Evolutionary conservation across 1,140 invertebrate species (phyloP).

Genomic region (Cephus cinctus): DNA sequence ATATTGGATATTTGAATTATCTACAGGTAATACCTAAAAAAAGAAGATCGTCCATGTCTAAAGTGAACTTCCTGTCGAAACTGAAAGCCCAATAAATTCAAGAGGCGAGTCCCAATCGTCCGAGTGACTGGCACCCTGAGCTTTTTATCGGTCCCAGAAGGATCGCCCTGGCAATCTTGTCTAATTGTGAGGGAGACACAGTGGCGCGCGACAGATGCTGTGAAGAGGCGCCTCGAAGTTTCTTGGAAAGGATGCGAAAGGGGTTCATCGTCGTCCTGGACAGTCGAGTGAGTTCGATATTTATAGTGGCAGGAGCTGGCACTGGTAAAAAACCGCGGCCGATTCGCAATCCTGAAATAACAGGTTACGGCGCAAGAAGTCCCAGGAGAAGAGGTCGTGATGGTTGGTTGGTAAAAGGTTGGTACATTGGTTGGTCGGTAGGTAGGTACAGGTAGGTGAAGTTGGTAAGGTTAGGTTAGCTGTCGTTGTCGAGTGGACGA

Average conservation of each 20-base stretch:
- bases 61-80: too few relatives aligned
- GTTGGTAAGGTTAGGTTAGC: constrained; percentile 12
- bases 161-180: constrained; percentile 23
- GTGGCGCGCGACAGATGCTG: constrained; percentile 38
- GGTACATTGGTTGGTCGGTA: too few relatives aligned
- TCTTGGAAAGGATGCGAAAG: constrained; percentile 30
- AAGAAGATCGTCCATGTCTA: too few relatives aligned
- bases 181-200: constrained; percentile 31
- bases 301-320: constrained; percentile 38
- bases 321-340: constrained; percentile 37
- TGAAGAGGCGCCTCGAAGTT: constrained; percentile 32
- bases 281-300: constrained; percentile 31
- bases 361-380: constrained; percentile 40
- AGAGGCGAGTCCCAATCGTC: constrained; percentile 5
- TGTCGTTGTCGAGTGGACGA: constrained; percentile 15
- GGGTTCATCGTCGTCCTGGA: constrained; percentile 16
- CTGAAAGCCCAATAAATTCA: too few relatives aligned
- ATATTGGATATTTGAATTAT: too few relatives aligned
- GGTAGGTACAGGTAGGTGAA: too few relatives aligned
- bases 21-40: too few relatives aligned
- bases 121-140: too few relatives aligned
- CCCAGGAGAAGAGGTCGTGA: too few relatives aligned
- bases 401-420: too few relatives aligned
- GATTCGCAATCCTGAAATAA: constrained; percentile 51
- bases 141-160: background rate